These are phyloP conservation scores for Gerris lacustris DNA, from an alignment of 2,888 invertebrate species.

Conservation along the genomic window DNA sequence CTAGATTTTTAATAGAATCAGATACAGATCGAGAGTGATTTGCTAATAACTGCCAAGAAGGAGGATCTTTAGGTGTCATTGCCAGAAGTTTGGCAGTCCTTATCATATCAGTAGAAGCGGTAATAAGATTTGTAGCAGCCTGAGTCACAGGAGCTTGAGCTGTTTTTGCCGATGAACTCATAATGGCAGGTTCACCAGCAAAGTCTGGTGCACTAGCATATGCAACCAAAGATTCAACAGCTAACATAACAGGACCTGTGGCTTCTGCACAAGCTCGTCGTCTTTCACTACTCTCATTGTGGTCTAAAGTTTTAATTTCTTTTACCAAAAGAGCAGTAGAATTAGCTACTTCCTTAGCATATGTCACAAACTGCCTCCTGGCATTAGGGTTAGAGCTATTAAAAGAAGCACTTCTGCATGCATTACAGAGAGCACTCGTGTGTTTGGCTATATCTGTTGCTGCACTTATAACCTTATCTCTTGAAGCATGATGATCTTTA, in stretches of 20 bases:
- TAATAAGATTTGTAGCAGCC: conserved; percentile 1
- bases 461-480: conserved; percentile 50
- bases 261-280: conserved; percentile 60
- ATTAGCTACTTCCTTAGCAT: conserved; percentile 93
- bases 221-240: conserved; percentile 80
- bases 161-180: conserved; percentile 67
- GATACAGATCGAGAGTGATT: conserved; percentile 90
- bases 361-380: conserved; percentile 92
- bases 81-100: conserved; percentile 80
- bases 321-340: conserved; percentile 88
- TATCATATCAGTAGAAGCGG: conserved; percentile 78
- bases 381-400: conserved; percentile 81
- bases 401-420: conserved; percentile 84
- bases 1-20: conserved; percentile 88
- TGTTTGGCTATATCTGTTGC: conserved; percentile 92
- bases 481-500: conserved; percentile 29
- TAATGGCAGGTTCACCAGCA: conserved; percentile 79
- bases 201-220: conserved; percentile 93
- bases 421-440: conserved; percentile 88
- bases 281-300: conserved; percentile 57
- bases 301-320: conserved; percentile 63
- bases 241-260: conserved; percentile 73
- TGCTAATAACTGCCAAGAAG: conserved; percentile 88
- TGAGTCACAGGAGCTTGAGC: conserved; percentile 68
- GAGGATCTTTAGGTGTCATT: conserved; percentile 76